These are phyloP conservation scores for Trichopria drosophilae DNA, from an alignment of 2,888 invertebrate genomes.

Conservation along the genomic window DNA sequence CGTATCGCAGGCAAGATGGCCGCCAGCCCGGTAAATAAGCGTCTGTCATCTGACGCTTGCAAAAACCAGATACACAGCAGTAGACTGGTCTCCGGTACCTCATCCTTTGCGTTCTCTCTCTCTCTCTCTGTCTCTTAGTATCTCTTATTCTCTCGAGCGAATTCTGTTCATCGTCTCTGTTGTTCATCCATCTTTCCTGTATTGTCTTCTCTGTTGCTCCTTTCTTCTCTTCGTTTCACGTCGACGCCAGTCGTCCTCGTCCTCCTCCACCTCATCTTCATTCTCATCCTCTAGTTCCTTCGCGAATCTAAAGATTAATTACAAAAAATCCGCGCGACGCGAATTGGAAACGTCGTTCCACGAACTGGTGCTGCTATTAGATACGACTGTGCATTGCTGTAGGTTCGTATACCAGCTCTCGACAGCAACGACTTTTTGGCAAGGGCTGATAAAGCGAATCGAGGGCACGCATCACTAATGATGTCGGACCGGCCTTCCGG, in stretches of 20 bases:
- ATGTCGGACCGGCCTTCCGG: too few relatives aligned
- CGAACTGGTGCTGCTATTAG: conserved; percentile 44
- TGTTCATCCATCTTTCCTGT: conserved; percentile 14
- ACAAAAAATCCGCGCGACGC: conserved; percentile 55
- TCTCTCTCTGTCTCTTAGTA: conserved; percentile 21
- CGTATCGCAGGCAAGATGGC: conserved; percentile 56
- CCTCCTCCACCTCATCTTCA: conserved; percentile 18
- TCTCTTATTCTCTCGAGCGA: conserved; percentile 19
- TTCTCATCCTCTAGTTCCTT: conserved; percentile 33
- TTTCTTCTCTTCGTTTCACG: not conserved
- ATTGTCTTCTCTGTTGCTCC: conserved; percentile 6
- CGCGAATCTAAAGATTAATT: conserved; percentile 53
- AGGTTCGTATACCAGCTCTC: too few relatives aligned
- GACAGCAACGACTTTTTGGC: too few relatives aligned
- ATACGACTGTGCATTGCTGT: too few relatives aligned
- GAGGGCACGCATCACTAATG: too few relatives aligned
- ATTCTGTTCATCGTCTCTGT: conserved; percentile 36
- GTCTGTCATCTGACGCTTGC: conserved; percentile 58
- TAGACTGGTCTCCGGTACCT: conserved; percentile 49
- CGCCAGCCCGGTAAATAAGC: conserved; percentile 56
- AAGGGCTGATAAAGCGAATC: too few relatives aligned
- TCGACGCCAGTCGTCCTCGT: conserved; percentile 7
- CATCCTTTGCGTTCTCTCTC: conserved; percentile 20
- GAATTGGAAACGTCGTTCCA: conserved; percentile 54
- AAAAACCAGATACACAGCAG: conserved; percentile 56